Percentiles rank a stretch among this genome's conserved stretches.
phyloP scores from a whole-genome alignment of 2,113 vertebrate genomes.

The Eptesicus fuscus region DNA sequence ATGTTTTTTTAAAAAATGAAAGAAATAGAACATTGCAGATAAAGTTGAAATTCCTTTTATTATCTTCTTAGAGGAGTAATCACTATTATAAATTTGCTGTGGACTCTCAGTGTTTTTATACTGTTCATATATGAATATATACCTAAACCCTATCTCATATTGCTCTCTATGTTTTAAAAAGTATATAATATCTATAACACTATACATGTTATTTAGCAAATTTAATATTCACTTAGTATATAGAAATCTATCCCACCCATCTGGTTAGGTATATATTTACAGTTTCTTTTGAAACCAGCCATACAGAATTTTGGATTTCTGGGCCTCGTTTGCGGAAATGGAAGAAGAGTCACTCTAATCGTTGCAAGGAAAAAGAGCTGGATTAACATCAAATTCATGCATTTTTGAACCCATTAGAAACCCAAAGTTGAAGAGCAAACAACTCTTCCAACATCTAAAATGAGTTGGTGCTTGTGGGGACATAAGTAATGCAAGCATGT shows the following conservation, averaged over 20 bases:
- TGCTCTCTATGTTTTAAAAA: not conserved
- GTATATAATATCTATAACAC: not conserved
- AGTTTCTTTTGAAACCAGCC: not conserved
- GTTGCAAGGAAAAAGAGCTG: not conserved
- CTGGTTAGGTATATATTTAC: not conserved
- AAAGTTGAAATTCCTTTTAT: constrained; percentile 49
- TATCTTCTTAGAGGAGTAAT: not conserved
- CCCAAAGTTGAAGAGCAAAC: not conserved
- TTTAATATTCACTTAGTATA: constrained; percentile 4
- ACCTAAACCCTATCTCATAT: not conserved
- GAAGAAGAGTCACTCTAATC: not conserved
- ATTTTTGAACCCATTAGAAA: not conserved
- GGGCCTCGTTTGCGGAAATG: not conserved
- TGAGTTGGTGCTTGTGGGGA: not conserved
- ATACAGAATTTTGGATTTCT: not conserved
- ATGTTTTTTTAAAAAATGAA: constrained; percentile 45
- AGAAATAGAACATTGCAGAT: constrained; percentile 12
- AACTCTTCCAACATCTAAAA: not conserved
- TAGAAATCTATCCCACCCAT: not conserved
- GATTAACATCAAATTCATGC: not conserved
- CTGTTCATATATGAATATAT: not conserved
- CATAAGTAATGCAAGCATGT: not conserved
- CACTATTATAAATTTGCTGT: not conserved
- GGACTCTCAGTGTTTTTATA: not conserved
- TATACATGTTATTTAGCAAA: not conserved